Percentiles rank a stretch among this genome's conserved stretches.
phyloP scores from a whole-genome alignment of 2,888 invertebrate species.

The Ernsta delagoae region DNA sequence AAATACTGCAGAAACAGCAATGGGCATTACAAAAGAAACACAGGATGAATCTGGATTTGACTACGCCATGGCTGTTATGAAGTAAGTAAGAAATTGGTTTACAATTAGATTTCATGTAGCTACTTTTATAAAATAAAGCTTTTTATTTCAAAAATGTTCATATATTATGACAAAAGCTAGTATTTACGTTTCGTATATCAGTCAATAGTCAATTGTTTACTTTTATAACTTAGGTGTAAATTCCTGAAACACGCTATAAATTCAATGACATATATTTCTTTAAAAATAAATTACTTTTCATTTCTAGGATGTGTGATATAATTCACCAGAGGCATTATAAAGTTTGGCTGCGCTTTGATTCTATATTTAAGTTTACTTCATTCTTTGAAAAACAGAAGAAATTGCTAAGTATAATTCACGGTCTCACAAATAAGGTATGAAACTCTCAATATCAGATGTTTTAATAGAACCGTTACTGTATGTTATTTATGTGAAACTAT shows the following conservation, averaged over 20 bases:
- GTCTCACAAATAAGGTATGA: conserved; percentile 89
- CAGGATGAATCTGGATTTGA: conserved; percentile 90
- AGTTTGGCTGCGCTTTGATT: conserved; percentile 89
- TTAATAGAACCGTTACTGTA: too few species aligned
- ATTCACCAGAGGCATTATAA: conserved; percentile 91
- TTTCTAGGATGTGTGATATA: conserved; percentile 90
- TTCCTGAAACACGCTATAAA: too few species aligned
- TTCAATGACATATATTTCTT: too few species aligned
- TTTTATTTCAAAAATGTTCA: too few species aligned
- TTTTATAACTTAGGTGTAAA: too few species aligned
- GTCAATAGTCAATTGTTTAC: too few species aligned
- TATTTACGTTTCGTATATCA: too few species aligned
- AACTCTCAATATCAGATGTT: background rate
- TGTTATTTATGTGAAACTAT: too few species aligned
- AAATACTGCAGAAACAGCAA: conserved; percentile 83
- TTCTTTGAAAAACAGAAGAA: conserved; percentile 87
- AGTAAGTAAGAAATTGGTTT: conserved; percentile 69
- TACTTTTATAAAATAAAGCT: too few species aligned
- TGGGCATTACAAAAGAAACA: conserved; percentile 91
- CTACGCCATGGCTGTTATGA: conserved; percentile 94
- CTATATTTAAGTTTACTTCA: conserved; percentile 88
- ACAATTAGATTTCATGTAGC: background rate
- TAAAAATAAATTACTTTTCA: too few species aligned
- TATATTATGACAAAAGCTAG: too few species aligned
- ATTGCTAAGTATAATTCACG: conserved; percentile 89